These are phyloP conservation scores for Coelinius sp. DNA, from an alignment of 2,888 invertebrate species.

Conservation along the genomic window DNA sequence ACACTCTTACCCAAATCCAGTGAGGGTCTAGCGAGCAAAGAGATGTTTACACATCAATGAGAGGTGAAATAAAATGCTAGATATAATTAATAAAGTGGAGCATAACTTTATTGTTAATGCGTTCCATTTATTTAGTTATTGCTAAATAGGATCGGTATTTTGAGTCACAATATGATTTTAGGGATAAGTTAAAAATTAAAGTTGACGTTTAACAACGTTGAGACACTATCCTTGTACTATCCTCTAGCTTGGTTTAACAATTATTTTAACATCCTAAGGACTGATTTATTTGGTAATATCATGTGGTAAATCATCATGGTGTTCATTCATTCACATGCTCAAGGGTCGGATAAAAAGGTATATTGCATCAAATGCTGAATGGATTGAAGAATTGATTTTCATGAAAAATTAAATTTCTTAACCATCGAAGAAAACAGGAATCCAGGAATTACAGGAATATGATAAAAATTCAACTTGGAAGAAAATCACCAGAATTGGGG, in stretches of 20 bases:
- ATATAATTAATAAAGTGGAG: not conserved
- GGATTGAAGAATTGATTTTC: not conserved
- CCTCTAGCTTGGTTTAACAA: not conserved
- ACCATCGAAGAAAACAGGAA: not conserved
- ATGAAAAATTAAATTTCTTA: not conserved
- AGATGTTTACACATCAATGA: too few species aligned
- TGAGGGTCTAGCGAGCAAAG: too few species aligned
- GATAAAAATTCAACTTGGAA: slow-evolving; percentile 10
- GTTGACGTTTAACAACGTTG: not conserved
- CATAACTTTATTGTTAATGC: too few species aligned
- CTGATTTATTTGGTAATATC: not conserved
- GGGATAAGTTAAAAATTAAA: too few species aligned
- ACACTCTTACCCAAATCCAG: too few species aligned
- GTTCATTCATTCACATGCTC: not conserved
- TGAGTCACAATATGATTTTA: too few species aligned
- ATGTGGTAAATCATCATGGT: not conserved
- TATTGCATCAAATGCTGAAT: not conserved
- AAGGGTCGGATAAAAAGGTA: not conserved
- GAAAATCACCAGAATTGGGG: not conserved
- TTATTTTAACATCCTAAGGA: slow-evolving; percentile 5
- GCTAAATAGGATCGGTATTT: too few species aligned
- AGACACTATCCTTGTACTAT: not conserved
- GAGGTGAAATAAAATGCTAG: too few species aligned
- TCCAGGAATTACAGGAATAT: not conserved
- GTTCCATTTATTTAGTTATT: too few species aligned